Conservation (phyloP, 2,113 vertebrate species). For the Amblyornis subalaris region DNA sequence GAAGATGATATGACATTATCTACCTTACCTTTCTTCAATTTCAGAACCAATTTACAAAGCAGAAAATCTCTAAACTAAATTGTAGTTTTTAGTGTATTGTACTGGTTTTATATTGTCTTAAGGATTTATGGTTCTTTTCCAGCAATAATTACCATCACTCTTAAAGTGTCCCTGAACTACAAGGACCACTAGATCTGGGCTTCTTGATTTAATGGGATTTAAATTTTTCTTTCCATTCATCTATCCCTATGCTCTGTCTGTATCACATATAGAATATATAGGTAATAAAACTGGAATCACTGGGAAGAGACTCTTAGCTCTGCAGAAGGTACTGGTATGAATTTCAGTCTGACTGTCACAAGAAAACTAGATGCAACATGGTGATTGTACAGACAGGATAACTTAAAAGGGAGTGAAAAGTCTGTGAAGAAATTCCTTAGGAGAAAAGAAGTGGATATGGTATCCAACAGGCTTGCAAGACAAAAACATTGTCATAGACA, state of each 20-base stretch:
- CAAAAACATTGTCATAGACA: neutral
- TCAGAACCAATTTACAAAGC: neutral
- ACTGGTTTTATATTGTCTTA: neutral
- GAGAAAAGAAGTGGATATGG: neutral
- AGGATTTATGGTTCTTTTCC: neutral
- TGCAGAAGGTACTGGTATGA: neutral
- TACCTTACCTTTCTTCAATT: neutral
- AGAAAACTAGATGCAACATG: neutral
- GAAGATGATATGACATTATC: neutral
- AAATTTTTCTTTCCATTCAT: neutral
- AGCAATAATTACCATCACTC: neutral
- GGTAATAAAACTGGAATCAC: neutral
- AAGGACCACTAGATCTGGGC: neutral
- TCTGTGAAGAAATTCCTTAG: neutral
- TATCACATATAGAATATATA: neutral
- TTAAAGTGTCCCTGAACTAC: neutral
- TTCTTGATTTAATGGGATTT: neutral
- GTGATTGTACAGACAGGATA: neutral
- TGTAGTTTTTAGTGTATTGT: neutral
- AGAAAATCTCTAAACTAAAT: neutral
- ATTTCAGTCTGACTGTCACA: neutral
- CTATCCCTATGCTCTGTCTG: neutral
- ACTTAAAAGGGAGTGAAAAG: neutral
- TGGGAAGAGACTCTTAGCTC: neutral
- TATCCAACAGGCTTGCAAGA: neutral